Conservation (phyloP, 2,797 vertebrate species). For the Oreochromis mossambicus region DNA sequence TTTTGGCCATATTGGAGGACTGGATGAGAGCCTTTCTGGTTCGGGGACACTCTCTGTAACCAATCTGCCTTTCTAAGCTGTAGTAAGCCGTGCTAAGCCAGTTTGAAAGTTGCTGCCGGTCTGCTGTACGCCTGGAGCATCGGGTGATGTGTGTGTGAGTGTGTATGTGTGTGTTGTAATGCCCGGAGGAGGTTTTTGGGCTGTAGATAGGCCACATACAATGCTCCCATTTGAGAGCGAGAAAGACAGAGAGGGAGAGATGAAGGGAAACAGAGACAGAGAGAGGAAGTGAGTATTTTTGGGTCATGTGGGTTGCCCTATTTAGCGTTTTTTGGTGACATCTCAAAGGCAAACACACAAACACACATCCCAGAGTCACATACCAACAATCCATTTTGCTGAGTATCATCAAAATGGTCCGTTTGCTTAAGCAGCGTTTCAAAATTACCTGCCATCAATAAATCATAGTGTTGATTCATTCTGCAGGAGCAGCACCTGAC, state of each 20-base stretch:
- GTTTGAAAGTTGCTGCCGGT: slow-evolving; percentile 60
- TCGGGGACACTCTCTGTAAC: slow-evolving; percentile 52
- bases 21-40: slow-evolving; percentile 33
- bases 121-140: slow-evolving; percentile 55
- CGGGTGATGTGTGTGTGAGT: slow-evolving; percentile 29
- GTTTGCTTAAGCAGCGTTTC: slow-evolving; percentile 37
- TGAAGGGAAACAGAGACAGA: slow-evolving; percentile 45
- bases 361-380: background rate
- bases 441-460: slow-evolving; percentile 47
- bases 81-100: slow-evolving; percentile 53
- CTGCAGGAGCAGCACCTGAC: background rate
- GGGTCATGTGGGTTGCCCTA: slow-evolving; percentile 72
- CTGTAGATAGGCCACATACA: slow-evolving; percentile 65
- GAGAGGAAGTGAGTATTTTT: slow-evolving; percentile 62
- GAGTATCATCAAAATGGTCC: slow-evolving; percentile 36
- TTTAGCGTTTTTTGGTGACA: slow-evolving; percentile 57
- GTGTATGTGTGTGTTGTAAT: slow-evolving; percentile 43
- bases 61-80: slow-evolving; percentile 57
- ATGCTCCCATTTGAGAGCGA: slow-evolving; percentile 57
- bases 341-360: slow-evolving; percentile 32
- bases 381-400: slow-evolving; percentile 31
- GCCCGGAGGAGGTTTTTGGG: slow-evolving; percentile 65
- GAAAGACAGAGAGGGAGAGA: slow-evolving; percentile 25
- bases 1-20: slow-evolving; percentile 17
- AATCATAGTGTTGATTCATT: slow-evolving; percentile 30